Percentiles rank a stretch among this genome's conserved stretches.
Evolutionary conservation across 2,888 invertebrate species (phyloP).

Genomic region (Troides oblongomaculatus): DNA sequence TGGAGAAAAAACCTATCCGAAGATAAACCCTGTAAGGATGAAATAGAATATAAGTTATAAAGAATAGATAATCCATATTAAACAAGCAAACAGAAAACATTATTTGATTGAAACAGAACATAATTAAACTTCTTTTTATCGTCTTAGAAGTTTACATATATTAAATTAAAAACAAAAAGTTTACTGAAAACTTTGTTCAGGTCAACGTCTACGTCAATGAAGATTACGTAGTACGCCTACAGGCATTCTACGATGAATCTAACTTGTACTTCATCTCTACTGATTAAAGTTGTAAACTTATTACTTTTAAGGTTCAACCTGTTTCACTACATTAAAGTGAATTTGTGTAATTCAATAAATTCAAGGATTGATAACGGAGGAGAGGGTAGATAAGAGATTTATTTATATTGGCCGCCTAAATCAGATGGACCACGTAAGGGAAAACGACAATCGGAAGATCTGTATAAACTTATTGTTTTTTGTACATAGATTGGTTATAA

Average conservation of each 20-base stretch:
- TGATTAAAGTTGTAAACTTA: not conserved
- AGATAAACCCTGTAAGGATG: no score
- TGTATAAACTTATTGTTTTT: no score
- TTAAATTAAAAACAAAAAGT: slow-evolving; percentile 2
- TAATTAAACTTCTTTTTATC: no score
- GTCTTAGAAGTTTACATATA: not conserved
- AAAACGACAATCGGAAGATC: no score
- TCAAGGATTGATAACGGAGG: not conserved
- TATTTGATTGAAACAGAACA: no score
- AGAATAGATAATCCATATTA: no score
- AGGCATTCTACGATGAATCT: slow-evolving; percentile 7
- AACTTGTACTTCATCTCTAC: not conserved
- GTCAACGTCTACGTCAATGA: slow-evolving; percentile 6
- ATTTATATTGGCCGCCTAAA: no score
- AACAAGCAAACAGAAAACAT: no score
- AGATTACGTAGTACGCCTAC: slow-evolving; percentile 17
- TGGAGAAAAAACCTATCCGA: no score
- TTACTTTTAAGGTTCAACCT: not conserved
- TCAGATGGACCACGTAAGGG: no score
- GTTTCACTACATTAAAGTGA: not conserved
- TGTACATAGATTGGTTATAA: no score
- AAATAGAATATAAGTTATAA: no score
- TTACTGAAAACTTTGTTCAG: not conserved
- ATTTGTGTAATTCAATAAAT: not conserved
- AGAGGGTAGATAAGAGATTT: not conserved